A percentile compares a stretch with the other conserved stretches of the same genome.
These are phyloP conservation scores for Oryzias melastigma DNA, from an alignment of 2,113 vertebrate species.

Conservation along the genomic window DNA sequence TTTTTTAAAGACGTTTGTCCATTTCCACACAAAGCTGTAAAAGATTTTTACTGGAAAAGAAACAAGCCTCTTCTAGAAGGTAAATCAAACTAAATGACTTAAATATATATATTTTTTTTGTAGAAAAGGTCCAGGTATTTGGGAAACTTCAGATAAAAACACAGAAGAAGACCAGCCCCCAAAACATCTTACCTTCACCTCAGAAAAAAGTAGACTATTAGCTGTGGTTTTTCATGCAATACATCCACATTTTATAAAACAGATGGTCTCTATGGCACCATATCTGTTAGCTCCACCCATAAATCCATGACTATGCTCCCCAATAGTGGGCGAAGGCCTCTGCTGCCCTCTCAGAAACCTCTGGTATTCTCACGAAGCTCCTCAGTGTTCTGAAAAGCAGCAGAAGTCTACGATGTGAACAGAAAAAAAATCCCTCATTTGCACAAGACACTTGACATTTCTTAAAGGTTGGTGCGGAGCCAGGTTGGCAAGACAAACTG, in stretches of 20 bases:
- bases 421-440: constrained; percentile 51
- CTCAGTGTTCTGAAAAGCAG: constrained; percentile 34
- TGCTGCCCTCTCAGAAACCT: constrained; percentile 50
- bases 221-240: no score
- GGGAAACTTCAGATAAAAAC: no score
- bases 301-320: not conserved
- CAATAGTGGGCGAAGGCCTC: constrained; percentile 14
- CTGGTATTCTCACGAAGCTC: constrained; percentile 49
- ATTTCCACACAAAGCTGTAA: no score
- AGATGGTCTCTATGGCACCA: not conserved
- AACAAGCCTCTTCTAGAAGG: no score
- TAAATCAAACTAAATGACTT: no score
- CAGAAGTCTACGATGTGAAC: constrained; percentile 9
- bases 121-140: no score
- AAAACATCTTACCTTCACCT: no score
- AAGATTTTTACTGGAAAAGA: no score
- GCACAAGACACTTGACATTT: constrained; percentile 67
- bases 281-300: not conserved
- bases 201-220: no score
- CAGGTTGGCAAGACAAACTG: constrained; percentile 40
- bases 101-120: no score
- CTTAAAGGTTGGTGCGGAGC: constrained; percentile 59
- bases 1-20: no score
- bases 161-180: no score
- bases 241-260: not conserved